phyloP scores from a whole-genome alignment of 2,888 invertebrate genomes.

The Drosophila hamatofila region DNA sequence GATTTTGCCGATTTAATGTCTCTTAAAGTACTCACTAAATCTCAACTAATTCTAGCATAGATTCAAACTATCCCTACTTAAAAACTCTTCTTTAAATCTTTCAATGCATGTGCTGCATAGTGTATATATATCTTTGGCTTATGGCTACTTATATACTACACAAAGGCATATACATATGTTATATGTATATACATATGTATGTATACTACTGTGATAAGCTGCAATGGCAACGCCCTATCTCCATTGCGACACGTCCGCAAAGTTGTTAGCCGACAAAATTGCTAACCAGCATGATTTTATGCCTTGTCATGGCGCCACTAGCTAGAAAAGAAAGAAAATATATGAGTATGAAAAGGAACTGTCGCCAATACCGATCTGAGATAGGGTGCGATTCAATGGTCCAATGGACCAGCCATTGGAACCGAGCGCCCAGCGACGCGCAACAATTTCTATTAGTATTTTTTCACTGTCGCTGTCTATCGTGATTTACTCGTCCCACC shows the following conservation, averaged over 20 bases:
- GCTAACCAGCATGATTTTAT: slow-evolving; percentile 53
- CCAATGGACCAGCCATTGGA: slow-evolving; percentile 37
- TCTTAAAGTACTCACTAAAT: background rate
- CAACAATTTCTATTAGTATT: slow-evolving; percentile 70
- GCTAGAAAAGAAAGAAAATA: slow-evolving; percentile 4
- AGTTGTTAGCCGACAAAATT: slow-evolving; percentile 45
- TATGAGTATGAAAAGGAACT: slow-evolving; percentile 12
- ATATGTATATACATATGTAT: slow-evolving; percentile 20
- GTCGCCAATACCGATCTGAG: slow-evolving; percentile 56
- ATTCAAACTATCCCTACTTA: background rate
- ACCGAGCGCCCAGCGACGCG: slow-evolving; percentile 53
- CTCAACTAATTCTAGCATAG: background rate
- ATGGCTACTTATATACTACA: slow-evolving; percentile 8
- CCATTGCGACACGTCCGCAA: slow-evolving; percentile 26
- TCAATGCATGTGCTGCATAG: slow-evolving; percentile 10
- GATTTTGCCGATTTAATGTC: background rate
- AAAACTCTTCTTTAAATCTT: background rate
- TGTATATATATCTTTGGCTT: background rate
- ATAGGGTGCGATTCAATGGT: slow-evolving; percentile 56
- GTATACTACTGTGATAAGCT: slow-evolving; percentile 16
- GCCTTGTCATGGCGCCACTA: slow-evolving; percentile 46
- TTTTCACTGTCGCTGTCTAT: slow-evolving; percentile 59
- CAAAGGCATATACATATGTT: background rate
- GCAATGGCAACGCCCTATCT: slow-evolving; percentile 46
- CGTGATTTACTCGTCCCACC: slow-evolving; percentile 3